These are phyloP conservation scores for Micrasema longulum DNA, from an alignment of 1,140 invertebrate species.

Conservation along the genomic window DNA sequence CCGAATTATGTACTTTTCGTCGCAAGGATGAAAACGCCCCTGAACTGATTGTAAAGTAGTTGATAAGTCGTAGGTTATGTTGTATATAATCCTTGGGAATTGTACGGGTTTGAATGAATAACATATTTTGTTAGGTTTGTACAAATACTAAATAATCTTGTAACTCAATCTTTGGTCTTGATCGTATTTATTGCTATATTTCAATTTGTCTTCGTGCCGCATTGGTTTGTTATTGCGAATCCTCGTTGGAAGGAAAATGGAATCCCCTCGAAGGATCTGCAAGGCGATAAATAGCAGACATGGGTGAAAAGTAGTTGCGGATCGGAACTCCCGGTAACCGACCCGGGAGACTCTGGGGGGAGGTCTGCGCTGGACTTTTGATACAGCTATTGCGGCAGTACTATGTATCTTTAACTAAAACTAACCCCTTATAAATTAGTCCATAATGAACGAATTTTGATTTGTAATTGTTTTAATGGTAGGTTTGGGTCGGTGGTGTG, in stretches of 20 bases:
- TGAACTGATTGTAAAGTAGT: slow-evolving; percentile 42
- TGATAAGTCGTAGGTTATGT: slow-evolving; percentile 19
- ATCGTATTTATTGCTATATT: slow-evolving; percentile 9
- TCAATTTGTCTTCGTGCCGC: not conserved
- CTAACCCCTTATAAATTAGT: not conserved
- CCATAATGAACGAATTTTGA: not conserved
- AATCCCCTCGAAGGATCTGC: too few species aligned
- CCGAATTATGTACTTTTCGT: slow-evolving; percentile 30
- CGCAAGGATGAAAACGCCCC: slow-evolving; percentile 11
- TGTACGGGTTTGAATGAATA: slow-evolving; percentile 42
- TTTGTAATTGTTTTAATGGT: not conserved
- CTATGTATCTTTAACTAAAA: too few species aligned
- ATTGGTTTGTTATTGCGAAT: too few species aligned
- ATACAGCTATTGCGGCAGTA: too few species aligned
- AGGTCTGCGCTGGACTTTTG: not conserved
- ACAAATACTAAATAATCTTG: slow-evolving; percentile 22
- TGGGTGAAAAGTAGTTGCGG: not conserved
- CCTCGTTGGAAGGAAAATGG: too few species aligned
- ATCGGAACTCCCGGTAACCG: not conserved
- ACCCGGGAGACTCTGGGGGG: not conserved
- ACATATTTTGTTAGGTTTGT: slow-evolving; percentile 18
- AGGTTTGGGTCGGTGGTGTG: not conserved
- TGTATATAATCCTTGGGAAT: slow-evolving; percentile 32
- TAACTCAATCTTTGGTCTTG: slow-evolving; percentile 22
- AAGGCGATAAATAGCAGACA: too few species aligned